Percentiles rank a stretch among this genome's conserved stretches.
Evolutionary conservation across 2,113 vertebrate species (phyloP).

Genomic region (Dermatemys mawii): DNA sequence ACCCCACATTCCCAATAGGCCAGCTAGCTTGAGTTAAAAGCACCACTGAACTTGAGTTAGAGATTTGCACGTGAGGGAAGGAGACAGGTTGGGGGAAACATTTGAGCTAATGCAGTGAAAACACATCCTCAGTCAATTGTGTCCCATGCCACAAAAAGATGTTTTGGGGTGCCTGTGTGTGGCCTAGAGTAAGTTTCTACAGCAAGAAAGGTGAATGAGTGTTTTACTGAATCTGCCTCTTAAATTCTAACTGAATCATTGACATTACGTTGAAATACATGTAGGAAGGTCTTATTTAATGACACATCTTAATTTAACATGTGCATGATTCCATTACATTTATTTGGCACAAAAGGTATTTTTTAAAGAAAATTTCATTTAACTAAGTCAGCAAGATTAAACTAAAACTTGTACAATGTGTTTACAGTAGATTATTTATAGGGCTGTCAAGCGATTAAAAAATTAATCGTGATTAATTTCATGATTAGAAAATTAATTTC

Average conservation of each 20-base stretch:
- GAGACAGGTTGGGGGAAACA: not conserved
- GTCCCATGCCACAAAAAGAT: not conserved
- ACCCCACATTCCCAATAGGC: not conserved
- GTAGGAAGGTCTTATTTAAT: conserved; percentile 25
- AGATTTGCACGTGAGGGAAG: not conserved
- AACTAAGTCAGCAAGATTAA: not conserved
- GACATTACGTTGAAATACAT: conserved; percentile 21
- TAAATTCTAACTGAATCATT: conserved; percentile 33
- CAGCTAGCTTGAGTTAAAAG: not conserved
- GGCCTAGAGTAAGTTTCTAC: not conserved
- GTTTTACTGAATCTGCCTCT: conserved; percentile 37
- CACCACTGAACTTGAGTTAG: not conserved
- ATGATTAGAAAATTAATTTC: too few relatives aligned
- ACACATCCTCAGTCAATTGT: not conserved
- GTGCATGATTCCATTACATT: not conserved
- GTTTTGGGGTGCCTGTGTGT: conserved; percentile 1
- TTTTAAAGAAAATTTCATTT: not conserved
- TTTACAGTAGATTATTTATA: not conserved
- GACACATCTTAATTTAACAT: not conserved
- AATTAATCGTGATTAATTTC: too few relatives aligned
- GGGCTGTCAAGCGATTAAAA: too few relatives aligned
- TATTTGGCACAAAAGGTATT: not conserved
- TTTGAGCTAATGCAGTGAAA: not conserved
- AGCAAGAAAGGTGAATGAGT: not conserved
- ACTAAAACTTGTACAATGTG: not conserved